These are phyloP conservation scores for Steinernema feltiae DNA, from an alignment of 1,140 invertebrate genomes.

Conservation along the genomic window DNA sequence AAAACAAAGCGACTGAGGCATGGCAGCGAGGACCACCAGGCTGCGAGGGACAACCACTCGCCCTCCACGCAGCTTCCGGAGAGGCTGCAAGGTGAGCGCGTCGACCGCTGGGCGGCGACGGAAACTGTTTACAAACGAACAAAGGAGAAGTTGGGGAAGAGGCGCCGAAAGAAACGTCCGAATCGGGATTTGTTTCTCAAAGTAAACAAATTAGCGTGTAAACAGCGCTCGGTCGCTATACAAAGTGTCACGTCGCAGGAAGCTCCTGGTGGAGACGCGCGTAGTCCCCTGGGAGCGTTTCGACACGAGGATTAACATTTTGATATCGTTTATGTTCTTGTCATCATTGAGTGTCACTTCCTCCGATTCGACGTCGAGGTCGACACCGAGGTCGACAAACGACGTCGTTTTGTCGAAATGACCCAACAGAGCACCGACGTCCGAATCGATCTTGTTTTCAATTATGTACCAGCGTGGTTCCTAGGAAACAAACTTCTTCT, in stretches of 20 bases:
- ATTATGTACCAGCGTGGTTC: too few species aligned
- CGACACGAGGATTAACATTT: neutral
- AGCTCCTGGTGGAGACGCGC: neutral
- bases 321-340: slow-evolving; percentile 14
- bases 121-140: too few species aligned
- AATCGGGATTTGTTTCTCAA: neutral
- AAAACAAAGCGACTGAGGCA: slow-evolving; percentile 11
- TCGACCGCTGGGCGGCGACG: too few species aligned
- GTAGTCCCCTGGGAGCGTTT: neutral
- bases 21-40: neutral
- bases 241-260: neutral
- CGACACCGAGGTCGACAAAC: neutral
- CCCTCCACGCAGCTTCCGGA: neutral
- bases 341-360: slow-evolving; percentile 11
- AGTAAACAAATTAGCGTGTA: neutral
- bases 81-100: too few species aligned
- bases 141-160: neutral
- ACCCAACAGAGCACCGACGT: too few species aligned
- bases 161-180: neutral
- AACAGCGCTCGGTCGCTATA: neutral
- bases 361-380: too few species aligned
- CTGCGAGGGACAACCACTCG: neutral
- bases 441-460: too few species aligned
- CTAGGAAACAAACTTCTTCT: too few species aligned
- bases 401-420: neutral